Evolutionary conservation across 2,888 invertebrate genomes (phyloP).

Genomic region (Ctenicera cuprea): DNA sequence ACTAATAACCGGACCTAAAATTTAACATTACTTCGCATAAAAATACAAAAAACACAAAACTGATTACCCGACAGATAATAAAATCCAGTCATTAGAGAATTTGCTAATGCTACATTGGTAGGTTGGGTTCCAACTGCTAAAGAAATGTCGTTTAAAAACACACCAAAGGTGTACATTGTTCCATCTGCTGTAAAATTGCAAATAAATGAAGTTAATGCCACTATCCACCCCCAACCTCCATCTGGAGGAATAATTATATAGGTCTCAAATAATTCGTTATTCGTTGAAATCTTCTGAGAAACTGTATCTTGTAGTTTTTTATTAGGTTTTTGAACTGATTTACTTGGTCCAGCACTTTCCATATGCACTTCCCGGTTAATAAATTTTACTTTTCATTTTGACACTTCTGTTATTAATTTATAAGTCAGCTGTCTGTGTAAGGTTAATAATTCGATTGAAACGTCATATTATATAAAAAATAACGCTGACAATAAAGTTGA

Average conservation of each 20-base stretch:
- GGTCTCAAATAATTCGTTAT: slow-evolving; percentile 57
- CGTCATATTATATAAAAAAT: too few relatives aligned
- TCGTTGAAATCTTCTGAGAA: background rate
- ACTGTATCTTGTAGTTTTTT: background rate
- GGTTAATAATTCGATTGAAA: too few relatives aligned
- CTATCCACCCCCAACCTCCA: slow-evolving; percentile 79
- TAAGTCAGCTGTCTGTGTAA: too few relatives aligned
- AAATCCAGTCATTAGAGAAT: slow-evolving; percentile 64
- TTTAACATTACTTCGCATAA: background rate
- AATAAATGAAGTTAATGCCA: slow-evolving; percentile 75
- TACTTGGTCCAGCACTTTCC: background rate
- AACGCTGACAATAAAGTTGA: too few relatives aligned
- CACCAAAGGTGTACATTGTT: slow-evolving; percentile 76
- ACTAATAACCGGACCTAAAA: slow-evolving; percentile 66
- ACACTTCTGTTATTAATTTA: too few relatives aligned
- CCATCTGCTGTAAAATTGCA: slow-evolving; percentile 78
- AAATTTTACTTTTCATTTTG: too few relatives aligned
- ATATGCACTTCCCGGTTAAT: background rate
- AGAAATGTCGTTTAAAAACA: slow-evolving; percentile 72
- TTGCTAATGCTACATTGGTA: slow-evolving; percentile 62
- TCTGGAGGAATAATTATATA: slow-evolving; percentile 73
- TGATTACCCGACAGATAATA: slow-evolving; percentile 63
- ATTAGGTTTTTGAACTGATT: background rate
- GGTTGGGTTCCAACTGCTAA: slow-evolving; percentile 58
- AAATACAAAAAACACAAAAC: background rate